Conservation (phyloP, 1,140 invertebrate species). For the Samia ricini region DNA sequence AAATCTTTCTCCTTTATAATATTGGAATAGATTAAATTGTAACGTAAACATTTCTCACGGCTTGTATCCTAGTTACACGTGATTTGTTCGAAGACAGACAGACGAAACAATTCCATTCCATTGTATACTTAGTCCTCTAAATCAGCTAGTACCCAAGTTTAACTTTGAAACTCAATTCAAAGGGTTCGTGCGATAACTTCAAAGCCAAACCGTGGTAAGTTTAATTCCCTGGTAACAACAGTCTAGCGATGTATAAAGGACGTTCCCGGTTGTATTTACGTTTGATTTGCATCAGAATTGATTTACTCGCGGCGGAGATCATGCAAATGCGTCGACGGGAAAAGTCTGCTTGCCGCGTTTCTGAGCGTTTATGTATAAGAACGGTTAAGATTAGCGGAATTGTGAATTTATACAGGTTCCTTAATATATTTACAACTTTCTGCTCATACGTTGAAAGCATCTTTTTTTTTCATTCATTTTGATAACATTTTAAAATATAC, state of each 20-base stretch:
- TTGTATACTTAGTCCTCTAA: neutral
- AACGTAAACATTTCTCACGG: no score
- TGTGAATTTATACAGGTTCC: neutral
- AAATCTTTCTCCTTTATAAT: no score
- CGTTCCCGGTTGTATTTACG: conserved; percentile 37
- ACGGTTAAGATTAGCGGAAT: neutral
- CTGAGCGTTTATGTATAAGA: neutral
- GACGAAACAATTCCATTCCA: neutral
- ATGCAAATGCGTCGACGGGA: conserved; percentile 39
- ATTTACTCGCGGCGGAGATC: conserved; percentile 30
- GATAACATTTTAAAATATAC: no score
- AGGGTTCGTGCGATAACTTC: conserved; percentile 12
- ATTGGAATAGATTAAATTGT: no score
- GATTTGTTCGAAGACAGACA: no score
- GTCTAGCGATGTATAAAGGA: conserved; percentile 30
- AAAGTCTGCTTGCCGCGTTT: neutral
- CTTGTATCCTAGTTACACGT: no score
- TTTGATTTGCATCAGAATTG: conserved; percentile 56
- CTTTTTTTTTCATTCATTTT: no score
- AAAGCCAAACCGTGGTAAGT: conserved; percentile 26
- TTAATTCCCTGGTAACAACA: conserved; percentile 33
- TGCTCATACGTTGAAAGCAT: no score
- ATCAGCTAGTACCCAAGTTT: neutral
- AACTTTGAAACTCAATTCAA: conserved; percentile 11
- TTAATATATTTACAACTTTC: no score